A percentile compares a stretch with the other conserved stretches of the same genome.
Evolutionary conservation across 2,888 invertebrate genomes (phyloP).

Genomic region (Eupeodes luniger): DNA sequence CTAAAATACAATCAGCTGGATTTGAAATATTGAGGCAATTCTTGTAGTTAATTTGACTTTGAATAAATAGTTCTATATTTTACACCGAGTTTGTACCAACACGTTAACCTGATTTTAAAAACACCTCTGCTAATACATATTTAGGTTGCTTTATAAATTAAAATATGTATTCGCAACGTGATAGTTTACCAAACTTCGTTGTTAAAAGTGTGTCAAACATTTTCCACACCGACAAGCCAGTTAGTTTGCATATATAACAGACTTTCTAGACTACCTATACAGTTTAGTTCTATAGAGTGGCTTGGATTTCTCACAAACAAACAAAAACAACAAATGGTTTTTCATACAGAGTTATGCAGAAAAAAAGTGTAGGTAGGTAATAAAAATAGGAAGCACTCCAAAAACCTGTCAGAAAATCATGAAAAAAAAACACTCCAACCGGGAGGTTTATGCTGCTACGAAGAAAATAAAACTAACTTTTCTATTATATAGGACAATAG

Average conservation of each 20-base stretch:
- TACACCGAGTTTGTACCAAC: too few species aligned
- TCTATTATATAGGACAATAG: not conserved
- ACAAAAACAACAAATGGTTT: constrained; percentile 11
- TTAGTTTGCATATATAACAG: not conserved
- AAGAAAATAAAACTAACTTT: constrained; percentile 16
- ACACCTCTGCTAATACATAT: not conserved
- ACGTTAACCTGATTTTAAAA: too few species aligned
- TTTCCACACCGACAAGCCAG: constrained; percentile 22
- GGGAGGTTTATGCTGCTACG: not conserved
- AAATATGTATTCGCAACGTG: constrained; percentile 23
- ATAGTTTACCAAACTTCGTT: constrained; percentile 33
- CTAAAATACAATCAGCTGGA: too few species aligned
- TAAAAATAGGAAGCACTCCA: constrained; percentile 39
- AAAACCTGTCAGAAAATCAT: constrained; percentile 44
- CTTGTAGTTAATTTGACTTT: too few species aligned
- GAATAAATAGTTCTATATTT: too few species aligned
- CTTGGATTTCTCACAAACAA: not conserved
- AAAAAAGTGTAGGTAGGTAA: not conserved
- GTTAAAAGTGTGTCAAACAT: constrained; percentile 43
- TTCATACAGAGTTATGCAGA: constrained; percentile 18
- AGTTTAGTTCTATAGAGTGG: not conserved
- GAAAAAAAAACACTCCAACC: constrained; percentile 40
- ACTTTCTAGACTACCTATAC: not conserved
- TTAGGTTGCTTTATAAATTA: not conserved
- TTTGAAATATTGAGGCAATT: too few species aligned